Base-by-base conservation (phyloP, 1,140 invertebrate genomes). In the Formica selysi region DNA sequence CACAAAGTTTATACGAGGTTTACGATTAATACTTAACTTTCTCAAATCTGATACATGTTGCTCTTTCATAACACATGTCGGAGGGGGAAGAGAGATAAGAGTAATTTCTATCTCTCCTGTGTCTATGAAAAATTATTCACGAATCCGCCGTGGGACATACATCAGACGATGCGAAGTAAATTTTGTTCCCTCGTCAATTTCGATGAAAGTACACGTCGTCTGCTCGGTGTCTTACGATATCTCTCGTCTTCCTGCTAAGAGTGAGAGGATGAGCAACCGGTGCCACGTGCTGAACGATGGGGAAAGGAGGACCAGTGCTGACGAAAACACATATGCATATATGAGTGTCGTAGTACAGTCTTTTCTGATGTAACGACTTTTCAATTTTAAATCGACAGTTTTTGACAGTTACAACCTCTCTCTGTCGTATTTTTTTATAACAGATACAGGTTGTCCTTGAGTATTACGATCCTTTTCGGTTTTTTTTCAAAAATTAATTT, bases 211-310 rank as follows among this genome's bases (percentile, higher is more conserved):
- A 70, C 57, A 19, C 22, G n/a, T 71, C 67, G 85, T 59, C 83
- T 68, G 32, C 8, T 22, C 19, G 64, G 57, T 65, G 76, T 64
- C 81, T 86, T 87, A 81, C 86, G 61, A 4, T 41, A 44, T 36
- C 44, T 54, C 32, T 62, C 38, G 26, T 41, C 70, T 81, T 71
- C 62, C 70, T 44, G 62, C 26, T 61, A 83, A 91, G 90, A 91
- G 90, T 87, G 90, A 91, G 90, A 91, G 90, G 90, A 91, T 86
- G 85, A 68, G 87, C 80, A 87, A 90, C 90, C 87, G 89, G 89
- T 88, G 83, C 67, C 88, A 44, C 62, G 81, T 79, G 76, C 54
- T 44, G n/a, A 22, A 44, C 36, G 76, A 48, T 65, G 76, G 84
- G 76, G 76, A 76, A 78, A 76, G 84, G 76, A 44, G 64, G 59